Evolutionary conservation across 2,113 vertebrate species (phyloP), one percentile per base, ranked within the genome.

Genomic region (Orcinus orca): DNA sequence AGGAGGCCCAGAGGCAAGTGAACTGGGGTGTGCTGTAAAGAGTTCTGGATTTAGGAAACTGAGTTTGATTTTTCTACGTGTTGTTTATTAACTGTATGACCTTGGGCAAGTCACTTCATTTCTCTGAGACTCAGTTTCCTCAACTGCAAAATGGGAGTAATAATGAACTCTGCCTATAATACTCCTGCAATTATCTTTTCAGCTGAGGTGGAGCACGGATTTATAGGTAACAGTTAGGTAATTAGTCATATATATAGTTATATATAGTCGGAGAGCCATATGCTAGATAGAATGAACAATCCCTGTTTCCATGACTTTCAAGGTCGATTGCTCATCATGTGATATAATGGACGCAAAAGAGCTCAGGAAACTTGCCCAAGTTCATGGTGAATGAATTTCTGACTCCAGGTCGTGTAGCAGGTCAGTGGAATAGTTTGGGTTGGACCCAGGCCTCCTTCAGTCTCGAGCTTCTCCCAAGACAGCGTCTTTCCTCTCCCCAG

Each of bases 51-150:
- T 76, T 65, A 60, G 33, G 38, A 62, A 53, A 47, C 17, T 2
- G 4, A 17, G 29, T 13, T 21, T 73, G 55, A 20, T 8, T 79
- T 90, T 68, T 33, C 18, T 33, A 23, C n/a, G 31, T 58, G 17
- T 47, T 50, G 60, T 81, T 86, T 58, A 73, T 29, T 29, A 47
- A 73, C 23, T 38, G 36, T 62, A 4, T 81, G 82, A 79, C 33
- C 47, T 74, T 79, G 36, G 73, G 29, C 9, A 12, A 84, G 31
- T 83, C 86, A 14, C 0, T 93, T 90, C 14, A 31, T 38, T 90
- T 97, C 81, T 81, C 71, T 62, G 31, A 60, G 44, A 55, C 44
- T 94, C 58, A 15, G 36, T 95, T 96, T 93, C 18, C 74, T 50
- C 80, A 80, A 25, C 60, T 93, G 71, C n/a, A 94, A 92, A 73